Base-by-base conservation (phyloP, 1,140 invertebrate genomes). In the Atta texana region DNA sequence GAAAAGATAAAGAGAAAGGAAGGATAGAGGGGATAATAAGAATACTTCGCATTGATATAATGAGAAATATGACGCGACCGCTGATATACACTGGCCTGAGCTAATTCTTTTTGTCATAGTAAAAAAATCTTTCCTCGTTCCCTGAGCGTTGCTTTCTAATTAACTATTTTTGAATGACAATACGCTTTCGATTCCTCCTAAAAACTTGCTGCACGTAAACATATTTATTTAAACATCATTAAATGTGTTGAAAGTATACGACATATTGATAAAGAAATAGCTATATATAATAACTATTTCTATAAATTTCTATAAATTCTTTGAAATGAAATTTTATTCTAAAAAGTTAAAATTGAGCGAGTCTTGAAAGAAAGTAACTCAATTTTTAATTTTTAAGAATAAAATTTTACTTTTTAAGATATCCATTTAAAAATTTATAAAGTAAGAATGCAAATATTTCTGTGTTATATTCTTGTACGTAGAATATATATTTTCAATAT, bases 81-180 rank as follows among this genome's bases (percentile, higher is more conserved):
- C 81, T 88, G 88, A 88, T 88, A 88, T 88, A 86, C 86, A 84
- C 82, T 55, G 69, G 24, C 49, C 34, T 53, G 61, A 64, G 61
- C 44, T n/a, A 7, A 21, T 59, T 76, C 49, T 90, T 88, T 90
- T 85, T 90, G 66, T 72, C 28, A 28, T 34, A 49, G 28, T 6
- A 55, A 49, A 84, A 84, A 78, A 85, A 69, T 71, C 81, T 57
- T 6, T 10, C 49, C 44, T 69, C 49, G n/a, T 74, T 85, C 55
- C 80, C 31, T 34, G 31, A 39, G 7, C 21, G 28, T n/a, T 8
- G 10, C 51, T 53, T 44, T 53, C 12, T 28, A 51, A 18, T 16
- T 7, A 51, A 18, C 16, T 7, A 72, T 28, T 53, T 72, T 24
- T 28, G n/a, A 31, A 1, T 12, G 44, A 14, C 7, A 31, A 18